These are phyloP conservation scores for Centroberyx gerrardi DNA, from an alignment of 2,797 vertebrate species.

Conservation along the genomic window DNA sequence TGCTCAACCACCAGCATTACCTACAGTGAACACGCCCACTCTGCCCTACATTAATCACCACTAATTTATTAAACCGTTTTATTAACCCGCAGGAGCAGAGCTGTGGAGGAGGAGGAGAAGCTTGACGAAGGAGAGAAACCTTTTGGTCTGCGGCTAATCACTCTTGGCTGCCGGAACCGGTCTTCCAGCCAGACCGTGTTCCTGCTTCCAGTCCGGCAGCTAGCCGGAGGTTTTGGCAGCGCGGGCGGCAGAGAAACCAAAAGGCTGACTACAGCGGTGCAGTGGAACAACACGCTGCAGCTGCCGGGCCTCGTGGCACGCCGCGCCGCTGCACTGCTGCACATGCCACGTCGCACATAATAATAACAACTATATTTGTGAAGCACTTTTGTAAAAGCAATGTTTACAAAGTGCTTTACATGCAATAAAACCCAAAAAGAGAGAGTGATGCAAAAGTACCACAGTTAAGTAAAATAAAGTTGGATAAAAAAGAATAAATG, in stretches of 20 bases:
- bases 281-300: slow-evolving; percentile 30
- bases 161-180: slow-evolving; percentile 46
- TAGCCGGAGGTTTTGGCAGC: slow-evolving; percentile 71
- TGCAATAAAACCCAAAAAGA: no score
- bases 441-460: not conserved
- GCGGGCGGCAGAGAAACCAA: slow-evolving; percentile 53
- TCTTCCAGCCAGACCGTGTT: slow-evolving; percentile 59
- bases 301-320: slow-evolving; percentile 59
- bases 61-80: slow-evolving; percentile 34
- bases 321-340: slow-evolving; percentile 9
- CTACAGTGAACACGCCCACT: slow-evolving; percentile 4
- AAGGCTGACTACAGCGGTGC: slow-evolving; percentile 74
- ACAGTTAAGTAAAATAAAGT: no score
- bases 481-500: no score
- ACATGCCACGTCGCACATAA: slow-evolving; percentile 54
- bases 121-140: slow-evolving; percentile 4
- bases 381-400: no score
- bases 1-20: not conserved
- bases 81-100: slow-evolving; percentile 14
- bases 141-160: slow-evolving; percentile 57
- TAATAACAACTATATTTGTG: no score
- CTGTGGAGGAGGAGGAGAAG: slow-evolving; percentile 15
- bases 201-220: slow-evolving; percentile 58
- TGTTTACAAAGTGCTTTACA: no score
- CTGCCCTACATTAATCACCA: not conserved